Evolutionary conservation across 2,113 vertebrate genomes (phyloP).

Genomic region (Calyptomena viridis): DNA sequence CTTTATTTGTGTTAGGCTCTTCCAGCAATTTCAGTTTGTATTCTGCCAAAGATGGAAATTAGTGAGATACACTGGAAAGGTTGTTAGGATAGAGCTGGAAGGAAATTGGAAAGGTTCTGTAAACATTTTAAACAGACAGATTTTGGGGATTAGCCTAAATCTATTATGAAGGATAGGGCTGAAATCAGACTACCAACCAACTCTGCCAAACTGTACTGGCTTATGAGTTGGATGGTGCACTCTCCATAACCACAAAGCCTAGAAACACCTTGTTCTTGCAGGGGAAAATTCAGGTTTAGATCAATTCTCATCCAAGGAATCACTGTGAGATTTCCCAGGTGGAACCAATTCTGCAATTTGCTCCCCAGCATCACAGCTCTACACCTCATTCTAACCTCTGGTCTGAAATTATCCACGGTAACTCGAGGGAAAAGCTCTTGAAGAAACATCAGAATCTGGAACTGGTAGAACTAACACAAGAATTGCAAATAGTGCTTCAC

Average conservation of each 20-base stretch:
- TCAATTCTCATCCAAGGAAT: background rate
- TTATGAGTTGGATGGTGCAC: background rate
- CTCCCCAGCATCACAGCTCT: background rate
- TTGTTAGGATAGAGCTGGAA: background rate
- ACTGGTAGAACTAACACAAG: background rate
- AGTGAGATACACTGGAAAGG: slow-evolving; percentile 13
- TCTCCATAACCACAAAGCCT: background rate
- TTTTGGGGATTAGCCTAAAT: background rate
- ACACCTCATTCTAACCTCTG: background rate
- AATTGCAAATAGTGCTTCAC: background rate
- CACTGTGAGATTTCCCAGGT: background rate
- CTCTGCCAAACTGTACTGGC: background rate
- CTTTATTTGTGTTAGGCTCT: background rate
- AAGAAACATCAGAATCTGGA: background rate
- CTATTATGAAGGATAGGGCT: background rate
- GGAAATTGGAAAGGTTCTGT: background rate
- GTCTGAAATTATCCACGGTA: background rate
- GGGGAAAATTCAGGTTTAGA: background rate
- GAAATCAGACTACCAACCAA: background rate
- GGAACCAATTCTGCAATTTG: background rate
- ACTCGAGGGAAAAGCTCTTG: background rate
- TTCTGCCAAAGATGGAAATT: slow-evolving; percentile 6
- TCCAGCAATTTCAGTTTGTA: background rate
- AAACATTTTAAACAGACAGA: background rate
- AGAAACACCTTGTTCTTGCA: background rate